Evolutionary conservation across 30 jellyfish, hydroid and myxozoan genomes (phyloP).

Genomic region (Aurelia sp.): DNA sequence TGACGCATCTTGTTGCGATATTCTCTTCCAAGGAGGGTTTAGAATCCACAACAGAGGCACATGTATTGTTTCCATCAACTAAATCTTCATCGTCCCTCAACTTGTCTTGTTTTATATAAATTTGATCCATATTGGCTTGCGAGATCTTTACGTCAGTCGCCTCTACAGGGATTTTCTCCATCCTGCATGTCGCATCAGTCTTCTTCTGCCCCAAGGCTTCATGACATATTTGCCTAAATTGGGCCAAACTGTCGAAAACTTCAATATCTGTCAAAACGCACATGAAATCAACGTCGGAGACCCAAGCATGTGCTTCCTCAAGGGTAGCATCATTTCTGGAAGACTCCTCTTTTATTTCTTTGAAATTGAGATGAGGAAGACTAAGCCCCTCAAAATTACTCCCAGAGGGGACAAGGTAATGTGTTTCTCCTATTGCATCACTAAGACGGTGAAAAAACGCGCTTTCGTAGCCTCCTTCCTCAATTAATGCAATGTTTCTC

Average conservation of each 20-base stretch:
- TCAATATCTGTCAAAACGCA: not conserved
- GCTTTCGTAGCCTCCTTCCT: not conserved
- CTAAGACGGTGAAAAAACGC: not conserved
- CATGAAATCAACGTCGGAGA: not conserved
- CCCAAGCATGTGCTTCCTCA: not conserved
- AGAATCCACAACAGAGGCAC: too few relatives aligned
- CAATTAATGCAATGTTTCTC: not conserved
- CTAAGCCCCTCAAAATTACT: slow-evolving; percentile 5
- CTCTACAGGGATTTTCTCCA: too few relatives aligned
- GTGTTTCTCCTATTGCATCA: not conserved
- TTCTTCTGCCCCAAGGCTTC: too few relatives aligned
- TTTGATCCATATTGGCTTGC: too few relatives aligned
- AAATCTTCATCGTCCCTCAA: too few relatives aligned
- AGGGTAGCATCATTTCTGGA: not conserved
- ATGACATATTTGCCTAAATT: too few relatives aligned
- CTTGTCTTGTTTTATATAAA: too few relatives aligned
- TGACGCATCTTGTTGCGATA: too few relatives aligned
- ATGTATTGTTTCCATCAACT: too few relatives aligned
- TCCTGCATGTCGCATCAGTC: too few relatives aligned
- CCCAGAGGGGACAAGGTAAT: slow-evolving; percentile 8
- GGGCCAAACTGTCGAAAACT: not conserved
- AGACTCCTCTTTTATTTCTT: not conserved
- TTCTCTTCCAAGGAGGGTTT: too few relatives aligned
- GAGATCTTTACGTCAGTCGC: too few relatives aligned
- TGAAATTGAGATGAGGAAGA: slow-evolving; percentile 4